phyloP scores from a whole-genome alignment of 2,113 vertebrate species.

The Podiceps cristatus region DNA sequence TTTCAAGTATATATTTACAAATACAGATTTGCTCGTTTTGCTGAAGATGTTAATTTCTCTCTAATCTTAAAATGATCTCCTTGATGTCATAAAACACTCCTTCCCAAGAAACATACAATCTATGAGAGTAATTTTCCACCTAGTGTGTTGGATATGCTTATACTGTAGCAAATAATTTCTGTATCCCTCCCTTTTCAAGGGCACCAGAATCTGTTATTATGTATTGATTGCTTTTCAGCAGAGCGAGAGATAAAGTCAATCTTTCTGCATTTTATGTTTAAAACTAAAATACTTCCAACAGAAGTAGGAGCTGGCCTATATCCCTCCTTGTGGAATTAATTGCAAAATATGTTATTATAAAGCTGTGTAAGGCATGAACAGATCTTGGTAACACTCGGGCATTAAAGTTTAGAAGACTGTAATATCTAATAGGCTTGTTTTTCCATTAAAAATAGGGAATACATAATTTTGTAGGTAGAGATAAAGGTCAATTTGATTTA shows the following conservation, averaged over 20 bases:
- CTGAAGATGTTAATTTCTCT: neutral
- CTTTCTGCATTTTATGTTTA: neutral
- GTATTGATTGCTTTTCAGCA: neutral
- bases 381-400: neutral
- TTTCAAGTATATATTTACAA: neutral
- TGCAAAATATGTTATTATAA: neutral
- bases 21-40: neutral
- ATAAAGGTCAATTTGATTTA: conserved; percentile 8
- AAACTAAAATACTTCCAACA: neutral
- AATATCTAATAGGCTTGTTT: neutral
- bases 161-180: neutral
- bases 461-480: neutral
- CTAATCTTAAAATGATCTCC: neutral
- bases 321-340: neutral
- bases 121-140: neutral
- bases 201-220: neutral
- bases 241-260: neutral
- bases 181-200: neutral
- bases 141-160: neutral
- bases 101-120: neutral
- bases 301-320: neutral
- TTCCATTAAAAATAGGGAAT: neutral
- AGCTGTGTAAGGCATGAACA: neutral
- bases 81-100: neutral
- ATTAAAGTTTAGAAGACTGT: neutral